Base-by-base conservation (phyloP, 1,140 invertebrate genomes). In the Batillaria attramentaria region DNA sequence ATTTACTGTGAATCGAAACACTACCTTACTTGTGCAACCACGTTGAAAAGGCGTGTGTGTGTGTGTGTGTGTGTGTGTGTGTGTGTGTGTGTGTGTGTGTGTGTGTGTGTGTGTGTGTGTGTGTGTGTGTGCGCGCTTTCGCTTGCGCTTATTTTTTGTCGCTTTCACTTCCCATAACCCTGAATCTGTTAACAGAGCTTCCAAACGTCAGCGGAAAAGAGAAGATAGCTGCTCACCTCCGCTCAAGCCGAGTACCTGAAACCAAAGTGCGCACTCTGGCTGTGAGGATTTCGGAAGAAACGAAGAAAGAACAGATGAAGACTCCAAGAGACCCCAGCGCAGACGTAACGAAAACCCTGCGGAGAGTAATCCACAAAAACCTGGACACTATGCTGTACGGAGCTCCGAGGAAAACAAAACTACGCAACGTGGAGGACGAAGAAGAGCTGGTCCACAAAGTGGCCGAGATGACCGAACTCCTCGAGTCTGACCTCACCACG, bases 331-430 rank as follows among this genome's bases (percentile, higher is more conserved):
- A 78, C 35, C 33, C 41, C 18, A 35, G 62, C 18, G 31, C 24
- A 24, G 65, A 50, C 31, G 54, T 65, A 13, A 20, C 31, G 13
- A n/a, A n/a, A n/a, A 31, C 43, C 31, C 70, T 79, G 54, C 33
- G 57, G 4, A 73, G 24, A 54, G 66, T 54, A 13, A 73, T 79
- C 62, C 8, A 24, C 39, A 42, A 79, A 35, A 20, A 31, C 18
- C 70, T 79, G 41, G 78, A 79, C 43, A 69, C 70, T 18, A 57
- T 79, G 41, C 54, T 79, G n/a, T 46, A 79, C 72, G 70, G 78
- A 28, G 43, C 69, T 33, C 37, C 41, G 43, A 39, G 70, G 42
- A 66, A 79, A 33, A 79, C 78, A 28, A 66, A 65, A 65, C 39
- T 79, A 28, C 42, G 65, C 20, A 54, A 60, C 31, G 46, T 65